These are phyloP conservation scores for Drosophila baimaii DNA, from an alignment of 1,140 invertebrate species.

Conservation along the genomic window DNA sequence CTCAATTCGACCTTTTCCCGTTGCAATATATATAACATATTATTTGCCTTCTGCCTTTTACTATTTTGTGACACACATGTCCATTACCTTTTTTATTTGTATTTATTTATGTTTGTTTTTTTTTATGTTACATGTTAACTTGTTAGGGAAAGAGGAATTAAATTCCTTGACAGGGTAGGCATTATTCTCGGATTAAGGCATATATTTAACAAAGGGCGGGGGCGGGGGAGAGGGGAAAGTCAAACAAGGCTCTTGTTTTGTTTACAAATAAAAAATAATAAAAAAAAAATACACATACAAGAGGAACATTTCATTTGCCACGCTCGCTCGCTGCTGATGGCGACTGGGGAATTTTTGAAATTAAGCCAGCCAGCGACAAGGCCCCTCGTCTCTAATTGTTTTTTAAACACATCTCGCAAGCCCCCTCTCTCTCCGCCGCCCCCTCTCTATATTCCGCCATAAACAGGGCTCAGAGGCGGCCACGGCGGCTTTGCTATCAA, in stretches of 20 bases:
- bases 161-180: slow-evolving; percentile 18
- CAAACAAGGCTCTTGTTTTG: slow-evolving; percentile 21
- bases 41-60: slow-evolving; percentile 6
- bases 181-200: slow-evolving; percentile 22
- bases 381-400: slow-evolving; percentile 66
- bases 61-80: slow-evolving; percentile 16
- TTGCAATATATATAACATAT: slow-evolving; percentile 4
- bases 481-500: slow-evolving; percentile 36
- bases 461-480: slow-evolving; percentile 59
- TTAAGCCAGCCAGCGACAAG: slow-evolving; percentile 33
- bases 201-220: slow-evolving; percentile 2
- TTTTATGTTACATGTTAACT: slow-evolving; percentile 8
- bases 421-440: rapidly evolving
- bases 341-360: slow-evolving; percentile 36
- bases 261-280: slow-evolving; percentile 4
- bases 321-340: not conserved
- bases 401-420: slow-evolving; percentile 74
- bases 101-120: slow-evolving; percentile 9
- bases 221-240: not conserved
- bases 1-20: not conserved
- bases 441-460: slow-evolving; percentile 29
- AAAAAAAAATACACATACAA: slow-evolving; percentile 11
- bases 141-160: slow-evolving; percentile 14
- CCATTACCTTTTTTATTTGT: slow-evolving; percentile 8
- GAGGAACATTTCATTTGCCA: slow-evolving; percentile 38